Base-by-base conservation (phyloP, 2,113 vertebrate genomes). In the Lamprotornis superbus region DNA sequence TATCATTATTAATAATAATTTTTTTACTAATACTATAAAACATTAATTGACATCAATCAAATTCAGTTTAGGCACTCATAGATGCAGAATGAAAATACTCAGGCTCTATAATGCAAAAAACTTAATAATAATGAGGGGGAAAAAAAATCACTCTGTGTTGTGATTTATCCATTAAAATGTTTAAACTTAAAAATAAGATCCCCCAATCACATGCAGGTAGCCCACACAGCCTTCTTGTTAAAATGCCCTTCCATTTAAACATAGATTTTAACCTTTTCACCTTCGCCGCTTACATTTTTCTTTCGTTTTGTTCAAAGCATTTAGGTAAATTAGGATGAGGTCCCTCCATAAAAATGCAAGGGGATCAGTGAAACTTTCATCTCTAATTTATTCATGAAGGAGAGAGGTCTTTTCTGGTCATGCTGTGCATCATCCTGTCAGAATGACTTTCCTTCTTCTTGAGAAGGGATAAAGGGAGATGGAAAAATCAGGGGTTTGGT, bases 371-470 rank as follows among this genome's bases (percentile, higher is more conserved):
- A 97, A 98, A 98, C 98, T 98, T 98, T 98, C 97, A 97, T 97
- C 96, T 98, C 95, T 98, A 98, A 98, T 98, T 98, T 98, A 98
- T 98, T 98, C 97, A 97, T 98, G 98, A 98, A 98, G 97, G 96
- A 97, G 92, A 96, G 55, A 97, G 97, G 97, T 97, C 97, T 95
- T 93, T 96, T 67, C 97, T 98, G 97, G 95, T 94, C 92, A 50
- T 69, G 97, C 97, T 95, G 97, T 98, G 97, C 96, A 97, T 98
- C 97, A 97, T 97, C 88, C 97, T 98, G 98, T 98, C 97, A 98
- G 95, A 97, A 97, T 74, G 97, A 97, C 98, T 98, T 98, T 98
- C 95, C 96, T 95, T 97, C 96, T 97, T 96, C 94, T 94, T 33
- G 31, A 97, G 92, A 89, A 95, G 84, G 95, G 81, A 98, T 96